Evolutionary conservation across 2,888 invertebrate genomes (phyloP).

Genomic region (Drosophila greeni): DNA sequence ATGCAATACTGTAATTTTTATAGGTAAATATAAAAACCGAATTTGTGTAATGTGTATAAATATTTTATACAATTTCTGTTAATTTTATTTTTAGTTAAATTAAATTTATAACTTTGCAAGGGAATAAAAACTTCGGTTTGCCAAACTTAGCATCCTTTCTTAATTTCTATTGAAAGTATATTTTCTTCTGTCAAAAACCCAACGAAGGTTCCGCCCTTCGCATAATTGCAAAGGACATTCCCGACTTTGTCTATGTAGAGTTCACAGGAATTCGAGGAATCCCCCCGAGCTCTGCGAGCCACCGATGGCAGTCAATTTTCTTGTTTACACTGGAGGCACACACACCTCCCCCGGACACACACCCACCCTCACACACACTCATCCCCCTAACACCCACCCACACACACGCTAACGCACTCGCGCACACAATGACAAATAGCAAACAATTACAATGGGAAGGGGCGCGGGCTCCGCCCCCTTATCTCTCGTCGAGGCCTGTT

Average conservation of each 20-base stretch:
- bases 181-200: not conserved
- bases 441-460: conserved; percentile 66
- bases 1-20: too few species aligned
- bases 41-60: too few species aligned
- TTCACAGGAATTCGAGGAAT: conserved; percentile 45
- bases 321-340: conserved; percentile 58
- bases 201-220: not conserved
- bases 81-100: too few species aligned
- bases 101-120: too few species aligned
- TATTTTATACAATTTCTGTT: too few species aligned
- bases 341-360: conserved; percentile 7
- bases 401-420: conserved; percentile 28
- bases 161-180: not conserved
- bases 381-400: too few species aligned
- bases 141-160: too few species aligned
- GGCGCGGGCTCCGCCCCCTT: conserved; percentile 36
- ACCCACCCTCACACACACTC: too few species aligned
- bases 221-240: conserved; percentile 3
- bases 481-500: conserved; percentile 20
- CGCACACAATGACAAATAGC: conserved; percentile 60
- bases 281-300: conserved; percentile 19
- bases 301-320: conserved; percentile 69
- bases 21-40: too few species aligned
- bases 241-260: conserved; percentile 7
- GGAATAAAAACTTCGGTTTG: too few species aligned